phyloP scores from a whole-genome alignment of 2,797 vertebrate genomes.

The Danio tinwini region DNA sequence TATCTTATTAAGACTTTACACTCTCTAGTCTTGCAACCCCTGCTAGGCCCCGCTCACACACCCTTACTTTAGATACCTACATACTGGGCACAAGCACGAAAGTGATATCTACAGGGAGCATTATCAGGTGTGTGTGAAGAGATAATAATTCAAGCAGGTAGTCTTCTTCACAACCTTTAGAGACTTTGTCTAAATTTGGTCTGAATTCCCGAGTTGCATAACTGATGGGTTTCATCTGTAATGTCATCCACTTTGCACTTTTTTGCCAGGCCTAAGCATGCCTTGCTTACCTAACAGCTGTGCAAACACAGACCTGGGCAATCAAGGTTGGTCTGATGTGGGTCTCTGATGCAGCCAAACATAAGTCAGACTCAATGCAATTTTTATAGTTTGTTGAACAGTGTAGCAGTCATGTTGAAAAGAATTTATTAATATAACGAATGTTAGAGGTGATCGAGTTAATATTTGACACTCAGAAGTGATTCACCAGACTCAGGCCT shows the following conservation, averaged over 20 bases:
- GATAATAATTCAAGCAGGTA: background rate
- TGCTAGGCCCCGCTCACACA: slow-evolving; percentile 43
- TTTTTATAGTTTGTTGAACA: slow-evolving; percentile 62
- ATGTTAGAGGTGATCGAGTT: slow-evolving; percentile 4
- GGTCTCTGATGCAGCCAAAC: slow-evolving; percentile 64
- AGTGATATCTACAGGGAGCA: background rate
- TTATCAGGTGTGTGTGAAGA: slow-evolving; percentile 10
- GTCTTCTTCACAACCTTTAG: background rate
- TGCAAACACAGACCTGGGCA: slow-evolving; percentile 78
- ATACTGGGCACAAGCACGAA: background rate
- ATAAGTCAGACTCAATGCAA: slow-evolving; percentile 49
- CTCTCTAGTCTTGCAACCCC: slow-evolving; percentile 64
- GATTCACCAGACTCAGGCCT: slow-evolving; percentile 18
- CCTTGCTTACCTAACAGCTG: slow-evolving; percentile 76
- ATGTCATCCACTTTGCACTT: slow-evolving; percentile 2
- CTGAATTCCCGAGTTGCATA: slow-evolving; percentile 7
- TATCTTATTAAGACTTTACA: slow-evolving; percentile 74
- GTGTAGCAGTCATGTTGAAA: slow-evolving; percentile 58
- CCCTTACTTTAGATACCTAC: background rate
- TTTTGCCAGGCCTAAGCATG: slow-evolving; percentile 44
- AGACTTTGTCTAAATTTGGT: background rate
- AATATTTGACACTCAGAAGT: slow-evolving; percentile 24
- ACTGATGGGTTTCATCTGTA: slow-evolving; percentile 9
- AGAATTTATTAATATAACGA: slow-evolving; percentile 23
- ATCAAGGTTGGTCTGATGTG: slow-evolving; percentile 75